Conservation (phyloP, 92 coral and sea anemone species). For the Scolanthus callimorphus region DNA sequence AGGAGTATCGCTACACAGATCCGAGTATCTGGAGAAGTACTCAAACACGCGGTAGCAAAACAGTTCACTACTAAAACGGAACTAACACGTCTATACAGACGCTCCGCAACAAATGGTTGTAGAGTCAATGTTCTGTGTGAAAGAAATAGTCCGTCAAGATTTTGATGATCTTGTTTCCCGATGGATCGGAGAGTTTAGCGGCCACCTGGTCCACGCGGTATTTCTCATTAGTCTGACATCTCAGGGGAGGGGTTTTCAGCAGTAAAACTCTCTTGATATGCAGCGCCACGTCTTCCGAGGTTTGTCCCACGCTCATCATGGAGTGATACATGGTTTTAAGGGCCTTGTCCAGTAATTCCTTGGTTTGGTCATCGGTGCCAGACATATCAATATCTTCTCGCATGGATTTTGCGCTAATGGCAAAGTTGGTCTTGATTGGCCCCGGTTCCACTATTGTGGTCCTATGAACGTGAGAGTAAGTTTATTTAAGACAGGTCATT, state of each 20-base stretch:
- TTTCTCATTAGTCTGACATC: constrained; percentile 48
- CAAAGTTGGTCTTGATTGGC: constrained; percentile 61
- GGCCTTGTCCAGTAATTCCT: constrained; percentile 29
- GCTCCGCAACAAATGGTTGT: too few relatives aligned
- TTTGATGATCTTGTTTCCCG: constrained; percentile 28
- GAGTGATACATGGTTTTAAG: constrained; percentile 28
- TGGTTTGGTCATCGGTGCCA: constrained; percentile 54
- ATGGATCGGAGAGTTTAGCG: constrained; percentile 32
- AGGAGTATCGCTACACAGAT: too few relatives aligned
- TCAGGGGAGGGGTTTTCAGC: constrained; percentile 49
- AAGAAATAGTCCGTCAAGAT: constrained; percentile 1
- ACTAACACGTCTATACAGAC: too few relatives aligned
- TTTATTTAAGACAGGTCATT: too few relatives aligned
- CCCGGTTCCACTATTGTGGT: constrained; percentile 63
- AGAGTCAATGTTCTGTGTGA: too few relatives aligned
- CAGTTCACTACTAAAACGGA: too few relatives aligned
- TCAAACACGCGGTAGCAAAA: too few relatives aligned
- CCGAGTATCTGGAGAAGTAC: too few relatives aligned
- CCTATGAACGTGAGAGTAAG: too few relatives aligned
- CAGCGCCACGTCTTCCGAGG: constrained; percentile 53
- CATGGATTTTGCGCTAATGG: constrained; percentile 52
- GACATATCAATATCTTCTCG: constrained; percentile 63
- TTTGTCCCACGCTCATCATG: constrained; percentile 3
- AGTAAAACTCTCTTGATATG: constrained; percentile 48
- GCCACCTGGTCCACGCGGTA: constrained; percentile 31